phyloP scores from a whole-genome alignment of 2,888 invertebrate genomes.

The Drosophila buzzatii region DNA sequence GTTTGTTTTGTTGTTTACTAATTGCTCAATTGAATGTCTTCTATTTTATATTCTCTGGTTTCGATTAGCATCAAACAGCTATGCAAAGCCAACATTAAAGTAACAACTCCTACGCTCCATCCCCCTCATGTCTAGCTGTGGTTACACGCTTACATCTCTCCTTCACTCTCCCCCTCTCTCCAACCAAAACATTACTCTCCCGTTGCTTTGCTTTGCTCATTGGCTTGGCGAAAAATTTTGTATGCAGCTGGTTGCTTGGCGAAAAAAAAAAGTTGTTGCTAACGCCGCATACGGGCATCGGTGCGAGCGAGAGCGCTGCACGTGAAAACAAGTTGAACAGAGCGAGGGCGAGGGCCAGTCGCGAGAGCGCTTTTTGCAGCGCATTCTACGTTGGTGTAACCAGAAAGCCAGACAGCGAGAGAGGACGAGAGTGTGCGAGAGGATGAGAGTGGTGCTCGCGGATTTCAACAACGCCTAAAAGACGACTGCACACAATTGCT shows the following conservation, averaged over 20 bases:
- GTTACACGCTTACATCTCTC: constrained; percentile 2
- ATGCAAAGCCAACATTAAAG: constrained; percentile 5
- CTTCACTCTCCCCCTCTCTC: background rate
- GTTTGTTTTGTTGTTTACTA: too few species aligned
- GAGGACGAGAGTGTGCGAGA: constrained; percentile 1
- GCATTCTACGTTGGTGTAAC: constrained; percentile 52
- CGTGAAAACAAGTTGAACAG: constrained; percentile 23
- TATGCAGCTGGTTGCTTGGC: constrained; percentile 50
- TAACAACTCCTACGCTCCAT: background rate
- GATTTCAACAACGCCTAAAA: constrained; percentile 71
- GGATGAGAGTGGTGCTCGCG: constrained; percentile 20
- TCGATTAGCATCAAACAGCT: constrained; percentile 15
- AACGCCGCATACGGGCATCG: constrained; percentile 74
- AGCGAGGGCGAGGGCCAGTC: constrained; percentile 15
- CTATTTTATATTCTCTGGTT: background rate
- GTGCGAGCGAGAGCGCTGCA: constrained; percentile 60
- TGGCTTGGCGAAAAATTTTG: constrained; percentile 48
- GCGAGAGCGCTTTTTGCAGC: constrained; percentile 44
- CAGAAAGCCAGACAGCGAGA: constrained; percentile 14
- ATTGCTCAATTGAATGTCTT: background rate
- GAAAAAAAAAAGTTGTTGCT: constrained; percentile 81
- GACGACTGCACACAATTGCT: constrained; percentile 52
- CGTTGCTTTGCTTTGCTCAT: constrained; percentile 25
- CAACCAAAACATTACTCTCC: background rate
- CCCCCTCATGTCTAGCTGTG: constrained; percentile 5